Evolutionary conservation across 2,888 invertebrate species (phyloP).

Genomic region (Lottia scabra): DNA sequence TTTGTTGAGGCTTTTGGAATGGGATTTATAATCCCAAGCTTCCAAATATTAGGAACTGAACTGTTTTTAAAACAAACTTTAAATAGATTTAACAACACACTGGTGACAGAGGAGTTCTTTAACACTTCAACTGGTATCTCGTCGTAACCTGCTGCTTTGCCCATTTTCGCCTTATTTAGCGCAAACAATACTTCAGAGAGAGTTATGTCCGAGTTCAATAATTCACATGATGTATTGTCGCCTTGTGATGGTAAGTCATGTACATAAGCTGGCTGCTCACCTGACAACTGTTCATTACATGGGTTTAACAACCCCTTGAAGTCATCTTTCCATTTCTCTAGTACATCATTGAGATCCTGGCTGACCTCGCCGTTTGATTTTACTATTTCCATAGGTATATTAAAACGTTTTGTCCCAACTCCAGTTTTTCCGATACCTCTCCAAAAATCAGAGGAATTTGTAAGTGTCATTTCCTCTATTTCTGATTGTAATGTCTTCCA

Average conservation of each 20-base stretch:
- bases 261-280: too few relatives aligned
- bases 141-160: not conserved
- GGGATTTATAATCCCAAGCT: conserved; percentile 19
- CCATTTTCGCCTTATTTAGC: not conserved
- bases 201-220: not conserved
- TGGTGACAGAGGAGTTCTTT: not conserved
- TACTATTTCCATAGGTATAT: not conserved
- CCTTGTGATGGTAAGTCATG: too few relatives aligned
- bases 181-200: not conserved
- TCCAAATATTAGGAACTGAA: conserved; percentile 20
- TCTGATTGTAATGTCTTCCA: too few relatives aligned
- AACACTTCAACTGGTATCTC: not conserved
- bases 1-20: conserved; percentile 23
- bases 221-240: too few relatives aligned
- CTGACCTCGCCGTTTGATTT: not conserved
- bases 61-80: conserved; percentile 24
- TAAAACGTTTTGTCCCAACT: not conserved
- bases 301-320: not conserved
- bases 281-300: too few relatives aligned
- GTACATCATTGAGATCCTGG: not conserved
- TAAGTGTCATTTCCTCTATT: too few relatives aligned
- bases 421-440: not conserved
- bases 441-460: not conserved
- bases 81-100: conserved; percentile 18
- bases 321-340: not conserved